These are phyloP conservation scores for Eclectus roratus DNA, from an alignment of 2,113 vertebrate genomes.

Conservation along the genomic window DNA sequence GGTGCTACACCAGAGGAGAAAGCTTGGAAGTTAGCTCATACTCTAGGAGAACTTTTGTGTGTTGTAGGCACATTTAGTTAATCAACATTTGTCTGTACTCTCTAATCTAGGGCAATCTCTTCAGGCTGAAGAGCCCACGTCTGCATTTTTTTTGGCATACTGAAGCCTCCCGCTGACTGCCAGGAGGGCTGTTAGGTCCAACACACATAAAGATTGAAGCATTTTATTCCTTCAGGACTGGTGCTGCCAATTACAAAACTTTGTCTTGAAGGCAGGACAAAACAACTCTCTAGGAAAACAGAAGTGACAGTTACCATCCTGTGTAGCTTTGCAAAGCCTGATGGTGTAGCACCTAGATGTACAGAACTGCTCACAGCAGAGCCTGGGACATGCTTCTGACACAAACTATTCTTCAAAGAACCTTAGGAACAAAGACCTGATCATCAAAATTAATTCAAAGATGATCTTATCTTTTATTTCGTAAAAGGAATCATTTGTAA, in stretches of 20 bases:
- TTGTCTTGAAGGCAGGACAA: background rate
- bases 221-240: background rate
- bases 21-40: background rate
- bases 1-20: background rate
- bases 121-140: background rate
- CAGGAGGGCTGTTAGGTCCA: background rate
- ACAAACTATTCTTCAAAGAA: background rate
- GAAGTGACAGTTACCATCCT: background rate
- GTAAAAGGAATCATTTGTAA: background rate
- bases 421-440: background rate
- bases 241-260: background rate
- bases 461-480: background rate
- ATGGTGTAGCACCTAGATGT: background rate
- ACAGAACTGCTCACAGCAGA: background rate
- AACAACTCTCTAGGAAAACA: background rate
- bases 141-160: background rate
- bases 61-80: background rate
- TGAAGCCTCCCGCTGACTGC: background rate
- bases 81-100: background rate
- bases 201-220: background rate
- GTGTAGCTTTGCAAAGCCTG: background rate
- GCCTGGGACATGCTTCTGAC: background rate
- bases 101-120: background rate
- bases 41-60: background rate
- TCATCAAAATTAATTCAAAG: background rate